These are phyloP conservation scores for Crocallis elinguaria DNA, from an alignment of 2,888 invertebrate genomes.

Conservation along the genomic window DNA sequence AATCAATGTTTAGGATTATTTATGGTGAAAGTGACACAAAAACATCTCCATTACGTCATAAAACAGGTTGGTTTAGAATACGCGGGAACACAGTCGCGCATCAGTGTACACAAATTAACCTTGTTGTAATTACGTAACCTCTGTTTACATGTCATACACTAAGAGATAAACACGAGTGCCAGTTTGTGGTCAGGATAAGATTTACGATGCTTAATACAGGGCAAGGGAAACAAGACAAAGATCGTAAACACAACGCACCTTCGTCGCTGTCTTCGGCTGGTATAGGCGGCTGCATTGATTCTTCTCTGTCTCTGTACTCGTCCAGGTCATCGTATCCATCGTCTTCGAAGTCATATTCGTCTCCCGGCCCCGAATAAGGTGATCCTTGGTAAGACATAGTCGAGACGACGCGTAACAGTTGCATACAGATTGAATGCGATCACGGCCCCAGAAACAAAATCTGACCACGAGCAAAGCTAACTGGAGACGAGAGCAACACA, in stretches of 20 bases:
- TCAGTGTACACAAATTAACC: conserved; percentile 49
- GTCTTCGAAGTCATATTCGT: conserved; percentile 90
- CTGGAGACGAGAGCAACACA: conserved; percentile 55
- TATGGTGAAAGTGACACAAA: conserved; percentile 67
- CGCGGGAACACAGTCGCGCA: conserved; percentile 64
- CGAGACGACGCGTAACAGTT: conserved; percentile 83
- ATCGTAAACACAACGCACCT: conserved; percentile 80
- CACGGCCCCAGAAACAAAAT: conserved; percentile 71
- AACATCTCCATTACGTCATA: conserved; percentile 70
- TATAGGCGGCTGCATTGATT: conserved; percentile 77
- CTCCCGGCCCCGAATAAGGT: conserved; percentile 87
- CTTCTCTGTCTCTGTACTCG: conserved; percentile 88
- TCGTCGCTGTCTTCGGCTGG: conserved; percentile 86
- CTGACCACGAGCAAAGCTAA: conserved; percentile 55
- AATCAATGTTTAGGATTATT: conserved; percentile 25
- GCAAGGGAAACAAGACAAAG: conserved; percentile 58
- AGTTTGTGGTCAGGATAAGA: not conserved
- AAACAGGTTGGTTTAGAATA: conserved; percentile 56
- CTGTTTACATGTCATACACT: conserved; percentile 54
- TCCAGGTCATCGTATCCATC: conserved; percentile 89
- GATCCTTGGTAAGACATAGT: conserved; percentile 89
- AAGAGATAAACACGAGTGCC: conserved; percentile 30
- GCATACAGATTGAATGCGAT: conserved; percentile 81
- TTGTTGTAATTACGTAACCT: conserved; percentile 61
- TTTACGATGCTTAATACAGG: conserved; percentile 49